Conservation (phyloP, 2,113 vertebrate genomes). For the Malurus elegans region DNA sequence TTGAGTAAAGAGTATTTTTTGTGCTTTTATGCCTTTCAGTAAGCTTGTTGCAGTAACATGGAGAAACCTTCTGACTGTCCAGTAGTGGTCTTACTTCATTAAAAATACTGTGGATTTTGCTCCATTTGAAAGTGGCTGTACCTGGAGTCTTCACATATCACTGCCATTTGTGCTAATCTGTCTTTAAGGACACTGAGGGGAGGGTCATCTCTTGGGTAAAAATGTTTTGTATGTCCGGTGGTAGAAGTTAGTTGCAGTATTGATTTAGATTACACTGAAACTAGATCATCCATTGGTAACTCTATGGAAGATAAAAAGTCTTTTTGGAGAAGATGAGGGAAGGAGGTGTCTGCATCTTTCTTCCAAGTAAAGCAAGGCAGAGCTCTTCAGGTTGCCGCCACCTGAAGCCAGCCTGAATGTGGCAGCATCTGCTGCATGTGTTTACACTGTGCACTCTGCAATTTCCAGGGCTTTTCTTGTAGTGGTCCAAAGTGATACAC, state of each 20-base stretch:
- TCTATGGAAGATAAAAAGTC: background rate
- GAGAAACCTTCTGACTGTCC: background rate
- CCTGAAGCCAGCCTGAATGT: rapidly evolving
- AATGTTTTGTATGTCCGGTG: background rate
- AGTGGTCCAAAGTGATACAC: background rate
- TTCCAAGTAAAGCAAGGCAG: background rate
- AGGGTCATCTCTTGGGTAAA: background rate
- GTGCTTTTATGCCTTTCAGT: background rate
- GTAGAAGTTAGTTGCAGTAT: background rate
- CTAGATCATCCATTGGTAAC: background rate
- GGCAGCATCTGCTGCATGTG: background rate
- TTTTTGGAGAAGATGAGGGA: background rate
- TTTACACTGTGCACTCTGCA: rapidly evolving
- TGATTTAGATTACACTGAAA: background rate
- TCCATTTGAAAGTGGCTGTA: background rate
- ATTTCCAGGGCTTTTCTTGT: background rate
- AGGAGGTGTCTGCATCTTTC: background rate
- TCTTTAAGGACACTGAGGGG: background rate
- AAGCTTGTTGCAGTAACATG: background rate
- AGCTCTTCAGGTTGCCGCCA: background rate
- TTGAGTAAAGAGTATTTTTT: background rate
- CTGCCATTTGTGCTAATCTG: background rate
- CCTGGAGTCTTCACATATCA: rapidly evolving
- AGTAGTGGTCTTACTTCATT: background rate
- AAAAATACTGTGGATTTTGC: background rate